Evolutionary conservation across 1,140 invertebrate genomes (phyloP).

Genomic region (Diorhabda sublineata): DNA sequence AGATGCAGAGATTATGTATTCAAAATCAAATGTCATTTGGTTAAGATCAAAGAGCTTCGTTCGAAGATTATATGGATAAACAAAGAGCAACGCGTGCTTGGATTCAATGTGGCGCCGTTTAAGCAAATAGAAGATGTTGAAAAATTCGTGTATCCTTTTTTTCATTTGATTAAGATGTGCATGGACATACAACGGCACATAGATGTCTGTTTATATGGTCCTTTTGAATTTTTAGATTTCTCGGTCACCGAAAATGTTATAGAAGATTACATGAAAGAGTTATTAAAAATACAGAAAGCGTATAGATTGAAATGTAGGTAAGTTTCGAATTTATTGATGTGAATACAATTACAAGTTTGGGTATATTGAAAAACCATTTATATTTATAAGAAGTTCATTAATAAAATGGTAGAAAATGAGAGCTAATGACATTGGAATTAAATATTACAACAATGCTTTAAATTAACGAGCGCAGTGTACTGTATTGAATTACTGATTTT

Average conservation of each 20-base stretch:
- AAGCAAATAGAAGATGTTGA: slow-evolving; percentile 70
- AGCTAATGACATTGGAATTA: no score
- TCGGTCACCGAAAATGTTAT: slow-evolving; percentile 67
- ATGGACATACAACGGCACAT: slow-evolving; percentile 75
- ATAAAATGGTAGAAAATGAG: no score
- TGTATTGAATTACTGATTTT: no score
- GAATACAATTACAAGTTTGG: no score
- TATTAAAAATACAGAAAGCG: slow-evolving; percentile 71
- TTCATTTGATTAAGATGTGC: slow-evolving; percentile 58
- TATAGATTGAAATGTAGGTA: slow-evolving; percentile 67
- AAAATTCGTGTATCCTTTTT: slow-evolving; percentile 64
- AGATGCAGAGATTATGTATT: slow-evolving; percentile 63
- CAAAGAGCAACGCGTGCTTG: slow-evolving; percentile 81
- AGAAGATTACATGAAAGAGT: slow-evolving; percentile 69
- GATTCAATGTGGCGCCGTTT: slow-evolving; percentile 70
- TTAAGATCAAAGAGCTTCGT: slow-evolving; percentile 68
- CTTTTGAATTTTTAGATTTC: slow-evolving; percentile 77
- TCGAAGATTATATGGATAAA: slow-evolving; percentile 80
- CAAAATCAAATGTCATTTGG: slow-evolving; percentile 68
- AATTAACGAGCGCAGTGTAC: no score
- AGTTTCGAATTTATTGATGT: neutral
- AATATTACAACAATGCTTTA: no score
- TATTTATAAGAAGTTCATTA: no score
- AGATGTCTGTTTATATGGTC: slow-evolving; percentile 86
- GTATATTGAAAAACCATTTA: no score